phyloP scores from a whole-genome alignment of 2,797 vertebrate genomes.

The Trematomus bernacchii region DNA sequence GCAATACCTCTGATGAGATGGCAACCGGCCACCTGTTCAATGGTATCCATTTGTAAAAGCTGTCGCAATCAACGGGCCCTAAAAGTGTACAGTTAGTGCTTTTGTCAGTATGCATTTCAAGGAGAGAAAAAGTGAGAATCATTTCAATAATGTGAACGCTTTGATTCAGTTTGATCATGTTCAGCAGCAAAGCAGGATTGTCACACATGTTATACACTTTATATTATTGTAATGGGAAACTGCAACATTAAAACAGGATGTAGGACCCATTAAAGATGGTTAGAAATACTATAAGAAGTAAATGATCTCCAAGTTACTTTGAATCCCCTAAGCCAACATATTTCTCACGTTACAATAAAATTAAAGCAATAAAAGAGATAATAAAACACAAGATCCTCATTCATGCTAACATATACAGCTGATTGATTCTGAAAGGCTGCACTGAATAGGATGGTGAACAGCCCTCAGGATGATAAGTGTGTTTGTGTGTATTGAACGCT shows the following conservation, averaged over 20 bases:
- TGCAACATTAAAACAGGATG: constrained; percentile 35
- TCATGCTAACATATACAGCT: constrained; percentile 87
- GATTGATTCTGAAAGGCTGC: constrained; percentile 67
- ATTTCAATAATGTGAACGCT: constrained; percentile 87
- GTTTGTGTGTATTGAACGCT: constrained; percentile 44
- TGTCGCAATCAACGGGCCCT: constrained; percentile 99
- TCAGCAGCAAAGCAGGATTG: constrained; percentile 52
- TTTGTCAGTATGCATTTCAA: constrained; percentile 92
- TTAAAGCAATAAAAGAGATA: constrained; percentile 25
- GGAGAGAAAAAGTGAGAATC: constrained; percentile 80
- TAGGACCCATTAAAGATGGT: constrained; percentile 38
- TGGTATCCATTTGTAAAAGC: constrained; percentile 99
- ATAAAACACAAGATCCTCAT: constrained; percentile 70
- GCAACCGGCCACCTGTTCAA: constrained; percentile 96
- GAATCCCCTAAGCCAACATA: constrained; percentile 25
- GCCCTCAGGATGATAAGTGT: constrained; percentile 45
- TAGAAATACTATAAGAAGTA: constrained; percentile 22
- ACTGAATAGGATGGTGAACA: constrained; percentile 58
- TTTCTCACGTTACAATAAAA: constrained; percentile 30
- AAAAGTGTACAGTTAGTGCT: constrained; percentile 97
- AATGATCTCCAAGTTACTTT: not conserved
- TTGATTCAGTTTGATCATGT: constrained; percentile 64
- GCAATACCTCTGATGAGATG: constrained; percentile 98
- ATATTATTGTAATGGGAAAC: constrained; percentile 34
- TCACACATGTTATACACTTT: constrained; percentile 30